These are phyloP conservation scores for Aurelia sp. DNA, from an alignment of 30 jellyfish, hydroid and myxozoan genomes.

Conservation along the genomic window DNA sequence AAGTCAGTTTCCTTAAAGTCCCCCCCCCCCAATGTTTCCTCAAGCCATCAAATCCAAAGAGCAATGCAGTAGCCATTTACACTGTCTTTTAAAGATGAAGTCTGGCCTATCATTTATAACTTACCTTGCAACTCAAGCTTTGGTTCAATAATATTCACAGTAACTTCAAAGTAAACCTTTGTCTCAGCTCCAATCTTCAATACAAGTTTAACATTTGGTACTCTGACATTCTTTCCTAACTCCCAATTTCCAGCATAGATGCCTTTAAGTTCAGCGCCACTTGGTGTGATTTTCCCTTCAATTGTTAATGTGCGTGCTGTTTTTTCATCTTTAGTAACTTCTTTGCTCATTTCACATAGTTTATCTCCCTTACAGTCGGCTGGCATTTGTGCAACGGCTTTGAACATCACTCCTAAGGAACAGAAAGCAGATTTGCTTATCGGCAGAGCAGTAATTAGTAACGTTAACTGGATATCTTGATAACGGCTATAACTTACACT, in stretches of 20 bases:
- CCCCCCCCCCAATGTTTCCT: no score
- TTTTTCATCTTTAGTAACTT: slow-evolving; percentile 62
- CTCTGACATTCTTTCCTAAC: slow-evolving; percentile 49
- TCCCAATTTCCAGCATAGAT: slow-evolving; percentile 68
- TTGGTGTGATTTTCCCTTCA: slow-evolving; percentile 56
- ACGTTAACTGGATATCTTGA: no score
- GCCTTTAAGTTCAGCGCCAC: slow-evolving; percentile 75
- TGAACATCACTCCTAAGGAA: slow-evolving; percentile 68
- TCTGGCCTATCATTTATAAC: no score
- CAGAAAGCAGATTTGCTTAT: not conserved
- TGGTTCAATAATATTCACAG: slow-evolving; percentile 44
- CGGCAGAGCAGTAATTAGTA: not conserved
- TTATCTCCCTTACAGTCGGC: slow-evolving; percentile 82
- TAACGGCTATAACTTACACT: no score
- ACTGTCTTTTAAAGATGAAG: no score
- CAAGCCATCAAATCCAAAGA: no score
- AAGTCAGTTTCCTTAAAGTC: no score
- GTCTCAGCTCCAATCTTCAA: slow-evolving; percentile 72
- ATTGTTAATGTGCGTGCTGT: slow-evolving; percentile 24
- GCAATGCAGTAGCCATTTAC: no score
- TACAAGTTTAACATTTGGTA: slow-evolving; percentile 44
- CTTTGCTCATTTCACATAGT: slow-evolving; percentile 78
- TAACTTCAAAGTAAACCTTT: slow-evolving; percentile 61
- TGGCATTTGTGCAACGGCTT: slow-evolving; percentile 75
- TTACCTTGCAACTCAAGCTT: slow-evolving; percentile 69